Conservation (phyloP, 2,888 invertebrate species). For the Drosophila eohydei region DNA sequence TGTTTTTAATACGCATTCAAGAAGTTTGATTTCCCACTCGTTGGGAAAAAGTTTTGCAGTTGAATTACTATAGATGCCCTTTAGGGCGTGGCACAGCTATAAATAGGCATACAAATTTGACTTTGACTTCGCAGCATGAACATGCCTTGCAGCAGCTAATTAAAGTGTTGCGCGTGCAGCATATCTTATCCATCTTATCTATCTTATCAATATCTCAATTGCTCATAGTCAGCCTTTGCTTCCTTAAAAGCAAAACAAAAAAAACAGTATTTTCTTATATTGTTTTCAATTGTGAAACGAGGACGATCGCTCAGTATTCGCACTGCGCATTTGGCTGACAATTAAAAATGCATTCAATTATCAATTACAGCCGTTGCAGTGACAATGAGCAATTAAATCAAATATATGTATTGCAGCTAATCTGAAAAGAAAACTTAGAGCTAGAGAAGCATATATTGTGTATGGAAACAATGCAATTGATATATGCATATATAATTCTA, state of each 20-base stretch:
- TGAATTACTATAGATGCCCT: too few species aligned
- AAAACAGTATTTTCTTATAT: neutral
- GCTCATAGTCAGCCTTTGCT: too few species aligned
- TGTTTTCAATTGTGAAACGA: constrained; percentile 7
- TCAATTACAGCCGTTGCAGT: constrained; percentile 43
- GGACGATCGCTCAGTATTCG: constrained; percentile 10
- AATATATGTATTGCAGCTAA: constrained; percentile 61
- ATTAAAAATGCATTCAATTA: constrained; percentile 31
- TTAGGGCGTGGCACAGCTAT: neutral
- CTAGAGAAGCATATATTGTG: constrained; percentile 12
- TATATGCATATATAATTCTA: constrained; percentile 10
- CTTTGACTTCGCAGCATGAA: neutral
- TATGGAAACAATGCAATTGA: constrained; percentile 12
- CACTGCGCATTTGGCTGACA: constrained; percentile 65
- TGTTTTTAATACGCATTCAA: neutral
- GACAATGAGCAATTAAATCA: constrained; percentile 70
- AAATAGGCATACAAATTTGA: neutral
- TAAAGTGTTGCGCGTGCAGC: neutral
- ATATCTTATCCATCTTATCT: neutral
- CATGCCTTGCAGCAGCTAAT: neutral
- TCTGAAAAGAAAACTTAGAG: constrained; percentile 32
- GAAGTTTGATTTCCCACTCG: neutral
- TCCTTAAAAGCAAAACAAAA: neutral
- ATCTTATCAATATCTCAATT: too few species aligned
- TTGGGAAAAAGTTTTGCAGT: too few species aligned